Base-by-base conservation (phyloP, 2,113 vertebrate genomes). In the Corythornis vintsioides region DNA sequence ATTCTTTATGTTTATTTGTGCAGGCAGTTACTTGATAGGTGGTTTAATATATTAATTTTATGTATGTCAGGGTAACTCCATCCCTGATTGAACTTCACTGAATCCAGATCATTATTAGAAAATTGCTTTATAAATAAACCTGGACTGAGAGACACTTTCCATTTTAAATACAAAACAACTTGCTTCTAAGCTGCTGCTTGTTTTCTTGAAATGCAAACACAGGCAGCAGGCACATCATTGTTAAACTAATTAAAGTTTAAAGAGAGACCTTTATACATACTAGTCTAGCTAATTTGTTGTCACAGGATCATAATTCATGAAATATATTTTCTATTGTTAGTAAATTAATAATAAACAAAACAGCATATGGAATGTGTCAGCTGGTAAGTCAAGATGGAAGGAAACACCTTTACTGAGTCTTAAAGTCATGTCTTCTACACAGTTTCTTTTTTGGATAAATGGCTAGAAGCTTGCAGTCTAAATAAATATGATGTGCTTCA, bases 201-300 rank as follows among this genome's bases (percentile, higher is more conserved):
- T 89, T 95, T 95, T 93, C 92, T 81, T 89, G 92, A 93, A 94
- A 93, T 8, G 21, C 79, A 93, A 95, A 93, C 66, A 89, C 79
- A 70, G 78, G 84, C 93, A 91, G 86, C 87, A 91, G 72, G 70
- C 69, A 83, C 69, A 90, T 88, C 67, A 91, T 79, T 89, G 90
- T 93, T 95, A 95, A 94, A 95, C 82, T 94, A 96, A 97, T 96
- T 96, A 94, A 96, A 95, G 74, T 95, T 96, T 96, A 93, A 96
- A 92, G 72, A 93, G 92, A 93, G 89, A 95, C 93, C 93, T 96
- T 96, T 93, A 81, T 82, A 88, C 11, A 20, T 78, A 60, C 69
- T 79, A 86, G 72, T 69, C 89, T 92, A 87, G 89, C 76, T 95
- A 95, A 97, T 95, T 92, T 91, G 76, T 94, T 96, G 89, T 95